Conservation (phyloP, 2,888 invertebrate genomes). For the Dynastes hyllus region DNA sequence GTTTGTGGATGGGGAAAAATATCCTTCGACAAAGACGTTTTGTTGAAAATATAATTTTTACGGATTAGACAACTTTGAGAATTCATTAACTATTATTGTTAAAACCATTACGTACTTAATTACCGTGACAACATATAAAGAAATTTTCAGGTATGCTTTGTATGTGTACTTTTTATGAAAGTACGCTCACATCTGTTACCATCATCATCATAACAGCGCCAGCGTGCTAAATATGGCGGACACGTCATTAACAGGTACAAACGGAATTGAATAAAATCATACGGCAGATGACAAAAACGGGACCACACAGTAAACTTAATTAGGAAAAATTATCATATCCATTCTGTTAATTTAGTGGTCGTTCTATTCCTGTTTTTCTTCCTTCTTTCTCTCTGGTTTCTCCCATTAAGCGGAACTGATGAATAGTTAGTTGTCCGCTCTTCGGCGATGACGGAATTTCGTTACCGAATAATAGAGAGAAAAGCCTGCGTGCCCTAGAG, state of each 20-base stretch:
- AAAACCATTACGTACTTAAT: too few species aligned
- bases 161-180: background rate
- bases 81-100: too few species aligned
- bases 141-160: background rate
- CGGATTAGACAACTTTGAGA: too few species aligned
- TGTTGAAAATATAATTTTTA: too few species aligned
- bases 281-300: slow-evolving; percentile 27
- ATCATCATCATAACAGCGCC: background rate
- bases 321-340: slow-evolving; percentile 39
- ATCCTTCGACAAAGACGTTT: too few species aligned
- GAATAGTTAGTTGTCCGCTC: background rate
- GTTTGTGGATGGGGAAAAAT: too few species aligned
- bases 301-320: slow-evolving; percentile 44
- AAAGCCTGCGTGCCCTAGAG: background rate
- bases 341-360: slow-evolving; percentile 28
- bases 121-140: too few species aligned
- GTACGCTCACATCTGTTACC: background rate
- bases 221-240: background rate
- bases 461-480: slow-evolving; percentile 4
- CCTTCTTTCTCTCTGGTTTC: too few species aligned
- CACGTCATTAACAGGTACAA: background rate
- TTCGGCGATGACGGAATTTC: slow-evolving; percentile 5
- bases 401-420: slow-evolving; percentile 34
- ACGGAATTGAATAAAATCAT: slow-evolving; percentile 11
- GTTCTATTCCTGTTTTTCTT: slow-evolving; percentile 7